Evolutionary conservation across 2,113 vertebrate genomes (phyloP), one percentile per base, ranked within the genome.

Genomic region (Lophura nycthemera): DNA sequence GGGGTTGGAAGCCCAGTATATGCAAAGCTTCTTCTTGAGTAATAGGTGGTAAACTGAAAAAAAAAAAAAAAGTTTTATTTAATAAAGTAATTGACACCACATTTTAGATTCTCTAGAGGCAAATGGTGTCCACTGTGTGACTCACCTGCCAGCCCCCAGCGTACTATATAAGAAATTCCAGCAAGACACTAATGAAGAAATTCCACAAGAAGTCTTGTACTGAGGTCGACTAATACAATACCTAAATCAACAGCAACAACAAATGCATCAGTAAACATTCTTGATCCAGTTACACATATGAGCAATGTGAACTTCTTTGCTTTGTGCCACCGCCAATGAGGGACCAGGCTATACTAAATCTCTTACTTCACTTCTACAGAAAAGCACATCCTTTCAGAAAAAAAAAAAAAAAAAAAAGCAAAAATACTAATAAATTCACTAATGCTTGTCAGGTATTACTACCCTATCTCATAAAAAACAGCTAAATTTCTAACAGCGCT

Each of bases 131-230:
- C 50, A 2, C n/a, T 16, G 6, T 27, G 14, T 57, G 48, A 96
- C 93, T 95, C 96, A 99, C 99, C 98, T 99, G 86, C 99, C 99
- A 94, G 99, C 98, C 95, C 99, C 99, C 94, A 99, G 95, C 5
- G 98, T 99, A 97, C 99, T 99, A 94, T 99, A 99, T 54, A 99
- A 96, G 95, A 99, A 99, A 97, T 99, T 99, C 99, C 99, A 99
- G 96, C 98, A 99, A 70, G 99, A 99, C 60, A 99, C 98, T 85
- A 99, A 88, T 5, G 99, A 99, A 18, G 99, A 99, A 96, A 99
- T 99, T 50, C 99, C 99, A 98, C 99, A 99, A 10, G 99, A 99
- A 21, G 99, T 99, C 97, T 99, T 99, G 96, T 99, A 99, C 67
- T 99, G 99, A 16, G 99, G 99, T 52, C 99, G 98, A 92, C 99